Percentiles rank a stretch among this genome's conserved stretches.
These are phyloP conservation scores for Aphelenchoides fujianensis DNA, from an alignment of 1,140 invertebrate species.

Conservation along the genomic window DNA sequence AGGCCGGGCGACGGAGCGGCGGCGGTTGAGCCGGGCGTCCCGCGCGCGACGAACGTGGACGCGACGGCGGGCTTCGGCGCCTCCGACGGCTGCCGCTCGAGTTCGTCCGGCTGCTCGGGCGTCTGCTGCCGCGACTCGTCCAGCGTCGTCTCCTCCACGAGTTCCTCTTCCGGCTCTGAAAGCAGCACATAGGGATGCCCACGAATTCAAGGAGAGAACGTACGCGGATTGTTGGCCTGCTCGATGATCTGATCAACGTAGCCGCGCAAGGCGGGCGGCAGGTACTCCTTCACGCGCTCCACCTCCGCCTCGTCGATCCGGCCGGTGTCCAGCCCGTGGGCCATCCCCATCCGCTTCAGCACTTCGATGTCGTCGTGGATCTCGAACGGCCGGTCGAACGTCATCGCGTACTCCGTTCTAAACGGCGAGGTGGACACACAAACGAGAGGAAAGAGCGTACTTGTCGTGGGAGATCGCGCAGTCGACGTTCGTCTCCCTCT, in stretches of 20 bases:
- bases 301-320: conserved; percentile 78
- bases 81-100: too few relatives aligned
- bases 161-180: neutral
- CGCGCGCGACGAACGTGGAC: too few relatives aligned
- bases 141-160: neutral
- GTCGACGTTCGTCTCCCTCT: conserved; percentile 95
- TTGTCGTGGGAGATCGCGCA: conserved; percentile 99
- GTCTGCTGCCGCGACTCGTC: neutral
- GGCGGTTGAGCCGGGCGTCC: too few relatives aligned
- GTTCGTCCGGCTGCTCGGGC: too few relatives aligned
- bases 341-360: conserved; percentile 82
- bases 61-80: too few relatives aligned
- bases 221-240: conserved; percentile 29
- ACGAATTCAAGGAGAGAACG: neutral
- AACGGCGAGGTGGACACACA: conserved; percentile 55
- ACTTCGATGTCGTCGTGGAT: conserved; percentile 97
- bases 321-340: conserved; percentile 85
- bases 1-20: neutral
- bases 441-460: conserved; percentile 69
- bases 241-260: conserved; percentile 73
- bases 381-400: conserved; percentile 98
- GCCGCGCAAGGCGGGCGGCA: conserved; percentile 83
- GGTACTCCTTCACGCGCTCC: conserved; percentile 78
- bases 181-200: neutral
- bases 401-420: conserved; percentile 97